Evolutionary conservation across 2,113 vertebrate species (phyloP), one percentile per base, ranked within the genome.

Genomic region (Oceanodroma tethys): DNA sequence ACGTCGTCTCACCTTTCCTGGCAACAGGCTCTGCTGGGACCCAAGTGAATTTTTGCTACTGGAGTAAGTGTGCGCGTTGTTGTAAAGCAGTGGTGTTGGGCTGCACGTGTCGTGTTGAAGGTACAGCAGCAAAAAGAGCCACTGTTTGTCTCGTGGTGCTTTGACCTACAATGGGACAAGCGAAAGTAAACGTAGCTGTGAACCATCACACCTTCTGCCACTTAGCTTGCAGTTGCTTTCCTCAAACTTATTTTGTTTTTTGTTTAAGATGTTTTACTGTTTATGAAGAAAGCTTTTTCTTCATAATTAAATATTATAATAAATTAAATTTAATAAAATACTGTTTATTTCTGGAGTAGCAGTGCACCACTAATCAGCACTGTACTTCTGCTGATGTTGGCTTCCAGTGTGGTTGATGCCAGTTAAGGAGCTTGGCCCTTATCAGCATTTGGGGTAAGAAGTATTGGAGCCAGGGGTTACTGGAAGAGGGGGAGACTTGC

Each of bases 161-260:
- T 42, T 9, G n/a, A 29, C n/a, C 76, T 36, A 2, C 1, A 11
- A 2, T 32, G 53, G 73, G 66, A 32, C 19, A 38, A 34, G n/a
- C 56, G 25, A 16, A 36, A 56, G 52, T 16, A 34, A 16, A 36
- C 0, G 2, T 34, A 19, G n/a, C 58, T 65, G 47, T 34, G 40
- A 60, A 12, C 45, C 12, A 2, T 53, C 1, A 0, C 42, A 18
- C 50, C 34, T 45, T 17, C 45, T 25, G 30, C 23, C 4, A 3
- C 43, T 56, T 11, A 7, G 20, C 47, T 56, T 48, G n/a, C 0
- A 0, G 32, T 30, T 60, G 32, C 18, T 73, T 73, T 0, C 1
- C 20, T 79, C 42, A 40, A 20, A 32, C 36, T 27, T 47, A 32
- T 1, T 60, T 72, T 59, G 25, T 29, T 63, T 62, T 63, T 36